Evolutionary conservation across 2,888 invertebrate genomes (phyloP).

Genomic region (Odontocerum albicorne): DNA sequence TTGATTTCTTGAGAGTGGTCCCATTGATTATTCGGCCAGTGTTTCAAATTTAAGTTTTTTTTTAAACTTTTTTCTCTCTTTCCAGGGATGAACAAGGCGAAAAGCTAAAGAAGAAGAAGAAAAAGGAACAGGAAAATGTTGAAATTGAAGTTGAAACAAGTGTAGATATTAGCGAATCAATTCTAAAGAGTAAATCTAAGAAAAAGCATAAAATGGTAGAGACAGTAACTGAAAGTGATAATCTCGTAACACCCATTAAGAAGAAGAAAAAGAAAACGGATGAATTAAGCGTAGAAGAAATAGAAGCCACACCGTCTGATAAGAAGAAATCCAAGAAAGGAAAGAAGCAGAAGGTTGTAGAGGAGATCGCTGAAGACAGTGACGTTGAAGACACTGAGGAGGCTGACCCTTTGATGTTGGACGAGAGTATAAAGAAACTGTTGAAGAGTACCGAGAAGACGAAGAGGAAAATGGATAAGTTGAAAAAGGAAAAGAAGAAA

Average conservation of each 20-base stretch:
- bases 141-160: neutral
- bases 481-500: slow-evolving; percentile 48
- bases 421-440: slow-evolving; percentile 49
- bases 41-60: neutral
- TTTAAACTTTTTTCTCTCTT: slow-evolving; percentile 1
- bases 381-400: neutral
- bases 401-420: slow-evolving; percentile 35
- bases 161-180: neutral
- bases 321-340: slow-evolving; percentile 4
- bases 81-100: slow-evolving; percentile 11
- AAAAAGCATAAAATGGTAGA: neutral
- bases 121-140: slow-evolving; percentile 3
- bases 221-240: neutral
- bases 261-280: slow-evolving; percentile 9
- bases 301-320: neutral
- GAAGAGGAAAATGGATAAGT: slow-evolving; percentile 49
- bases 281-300: neutral
- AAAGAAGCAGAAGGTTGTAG: neutral
- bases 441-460: slow-evolving; percentile 52
- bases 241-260: slow-evolving; percentile 6
- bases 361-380: neutral
- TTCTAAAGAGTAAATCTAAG: neutral
- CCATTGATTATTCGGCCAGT: neutral
- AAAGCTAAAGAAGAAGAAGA: slow-evolving; percentile 36
- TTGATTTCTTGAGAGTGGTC: no score